phyloP scores from a whole-genome alignment of 2,888 invertebrate species.

The Mamestra brassicae region DNA sequence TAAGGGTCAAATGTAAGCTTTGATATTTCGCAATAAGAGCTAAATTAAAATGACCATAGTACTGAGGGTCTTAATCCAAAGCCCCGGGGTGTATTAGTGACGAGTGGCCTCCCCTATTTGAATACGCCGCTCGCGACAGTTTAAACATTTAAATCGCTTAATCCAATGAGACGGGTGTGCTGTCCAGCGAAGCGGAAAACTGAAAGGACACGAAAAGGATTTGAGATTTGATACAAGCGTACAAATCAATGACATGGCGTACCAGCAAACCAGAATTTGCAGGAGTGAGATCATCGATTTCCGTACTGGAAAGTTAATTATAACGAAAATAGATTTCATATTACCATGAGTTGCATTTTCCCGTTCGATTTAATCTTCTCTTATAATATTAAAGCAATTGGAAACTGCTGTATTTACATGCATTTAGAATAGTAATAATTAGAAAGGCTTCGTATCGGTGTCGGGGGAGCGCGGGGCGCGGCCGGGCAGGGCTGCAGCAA shows the following conservation, averaged over 20 bases:
- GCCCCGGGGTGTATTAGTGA: constrained; percentile 75
- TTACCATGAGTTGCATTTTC: constrained; percentile 47
- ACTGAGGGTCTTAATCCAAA: constrained; percentile 57
- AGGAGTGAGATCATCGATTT: constrained; percentile 48
- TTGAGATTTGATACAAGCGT: constrained; percentile 48
- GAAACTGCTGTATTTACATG: constrained; percentile 73
- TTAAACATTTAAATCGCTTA: constrained; percentile 86
- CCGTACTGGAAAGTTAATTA: constrained; percentile 55
- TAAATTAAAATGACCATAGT: constrained; percentile 57
- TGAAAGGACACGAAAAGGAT: constrained; percentile 69
- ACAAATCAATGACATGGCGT: constrained; percentile 33
- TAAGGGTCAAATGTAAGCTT: constrained; percentile 61
- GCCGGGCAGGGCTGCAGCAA: constrained; percentile 75
- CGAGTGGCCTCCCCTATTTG: constrained; percentile 80
- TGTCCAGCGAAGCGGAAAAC: constrained; percentile 78
- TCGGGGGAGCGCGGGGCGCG: constrained; percentile 68
- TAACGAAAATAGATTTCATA: constrained; percentile 53
- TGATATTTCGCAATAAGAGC: constrained; percentile 64
- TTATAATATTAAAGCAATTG: constrained; percentile 56
- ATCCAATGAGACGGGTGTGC: constrained; percentile 84
- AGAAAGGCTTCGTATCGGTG: constrained; percentile 84
- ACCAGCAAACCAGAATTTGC: constrained; percentile 32
- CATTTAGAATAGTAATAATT: constrained; percentile 80
- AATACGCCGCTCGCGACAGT: constrained; percentile 77
- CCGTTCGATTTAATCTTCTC: constrained; percentile 46